Conservation (phyloP, 2,113 vertebrate genomes). For the Pomatostomus ruficeps region DNA sequence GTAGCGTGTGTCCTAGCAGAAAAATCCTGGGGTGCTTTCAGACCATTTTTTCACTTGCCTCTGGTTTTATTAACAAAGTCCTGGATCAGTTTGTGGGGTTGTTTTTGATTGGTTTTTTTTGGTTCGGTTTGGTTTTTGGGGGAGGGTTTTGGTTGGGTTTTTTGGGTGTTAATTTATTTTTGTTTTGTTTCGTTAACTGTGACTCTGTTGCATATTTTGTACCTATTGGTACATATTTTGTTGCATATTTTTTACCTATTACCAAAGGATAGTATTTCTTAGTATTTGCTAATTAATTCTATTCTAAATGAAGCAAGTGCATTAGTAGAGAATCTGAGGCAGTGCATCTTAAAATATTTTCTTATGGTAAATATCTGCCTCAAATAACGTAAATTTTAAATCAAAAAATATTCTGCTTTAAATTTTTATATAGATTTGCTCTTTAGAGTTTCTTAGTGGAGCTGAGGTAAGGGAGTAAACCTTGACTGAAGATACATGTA, state of each 20-base stretch:
- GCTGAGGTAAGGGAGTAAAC: not conserved
- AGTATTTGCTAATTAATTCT: not conserved
- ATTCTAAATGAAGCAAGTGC: not conserved
- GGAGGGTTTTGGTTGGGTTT: not conserved
- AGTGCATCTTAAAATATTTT: not conserved
- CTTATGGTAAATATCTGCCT: not conserved
- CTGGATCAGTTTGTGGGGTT: not conserved
- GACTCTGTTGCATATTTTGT: not conserved
- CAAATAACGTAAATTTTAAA: not conserved
- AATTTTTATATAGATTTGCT: not conserved
- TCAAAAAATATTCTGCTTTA: not conserved
- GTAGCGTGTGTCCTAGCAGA: not conserved
- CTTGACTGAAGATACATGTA: not conserved
- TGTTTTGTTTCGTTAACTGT: not conserved
- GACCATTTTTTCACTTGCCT: not conserved
- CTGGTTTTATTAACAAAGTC: not conserved
- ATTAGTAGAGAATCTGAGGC: not conserved
- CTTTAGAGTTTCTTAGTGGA: not conserved
- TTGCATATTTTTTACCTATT: not conserved
- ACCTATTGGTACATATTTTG: not conserved
- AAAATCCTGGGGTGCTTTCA: not conserved
- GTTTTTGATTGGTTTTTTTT: not conserved
- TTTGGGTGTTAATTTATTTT: not conserved
- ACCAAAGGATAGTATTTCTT: not conserved
- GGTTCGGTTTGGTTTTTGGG: not conserved